Evolutionary conservation across 2,113 vertebrate genomes (phyloP), one percentile per base, ranked within the genome.

Genomic region (Malurus alboscapulatus): DNA sequence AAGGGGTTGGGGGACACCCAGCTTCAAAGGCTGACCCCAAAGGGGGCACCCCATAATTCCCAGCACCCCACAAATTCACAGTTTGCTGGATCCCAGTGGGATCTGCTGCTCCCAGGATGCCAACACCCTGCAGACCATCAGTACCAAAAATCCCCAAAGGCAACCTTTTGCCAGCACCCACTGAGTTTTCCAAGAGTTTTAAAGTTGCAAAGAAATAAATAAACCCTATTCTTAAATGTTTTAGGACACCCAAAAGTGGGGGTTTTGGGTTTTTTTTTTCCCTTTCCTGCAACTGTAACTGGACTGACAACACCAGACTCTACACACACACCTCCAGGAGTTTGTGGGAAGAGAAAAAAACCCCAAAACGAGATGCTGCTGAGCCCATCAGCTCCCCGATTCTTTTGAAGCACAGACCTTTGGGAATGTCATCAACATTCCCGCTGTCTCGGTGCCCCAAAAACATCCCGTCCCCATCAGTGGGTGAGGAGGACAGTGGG

Each of bases 261-360:
- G 1, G 8, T 15, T 55, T 42, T 3, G 5, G 32, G 1, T 0
- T 21, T n/a, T 24, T 16, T 20, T 16, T 14, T 21, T 26, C 1
- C 17, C 47, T 73, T 20, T 30, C 18, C 34, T 6, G 20, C 62
- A 79, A 57, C 53, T 85, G 53, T 38, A 87, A 71, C 2, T 21
- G 1, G 0, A 75, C 40, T 1, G 26, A 34, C 45, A 79, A 65
- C 5, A 0, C 3, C 45, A 47, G 44, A 16, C 12, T 76, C 57
- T 55, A 32, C 54, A 9, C 3, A 5, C 69, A 42, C 51, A 62
- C 57, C 84, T 61, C 87, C 45, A 42, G 61, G 84, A 42, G 62
- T 26, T 34, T 45, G 48, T 12, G 68, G 74, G 66, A 7, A 86
- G 30, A 55, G 69, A 66, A 29, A 62, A 25, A 11, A 38, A 1